phyloP scores from a whole-genome alignment of 2,888 invertebrate species.

The Philereme transversata region DNA sequence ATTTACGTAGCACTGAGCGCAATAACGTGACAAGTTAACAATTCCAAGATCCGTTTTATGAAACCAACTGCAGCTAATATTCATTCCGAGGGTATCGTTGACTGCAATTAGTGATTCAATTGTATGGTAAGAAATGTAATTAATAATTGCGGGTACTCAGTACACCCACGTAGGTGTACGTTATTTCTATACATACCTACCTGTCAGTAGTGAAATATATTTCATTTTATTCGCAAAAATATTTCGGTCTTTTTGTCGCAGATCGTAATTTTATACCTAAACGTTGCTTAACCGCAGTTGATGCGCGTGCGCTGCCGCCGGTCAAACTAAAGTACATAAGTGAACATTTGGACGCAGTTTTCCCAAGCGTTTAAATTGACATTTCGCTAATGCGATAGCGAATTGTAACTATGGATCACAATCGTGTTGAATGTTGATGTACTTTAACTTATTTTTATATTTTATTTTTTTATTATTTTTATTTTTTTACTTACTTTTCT shows the following conservation, averaged over 20 bases:
- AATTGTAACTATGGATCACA: constrained; percentile 14
- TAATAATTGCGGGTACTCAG: constrained; percentile 11
- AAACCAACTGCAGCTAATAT: constrained; percentile 11
- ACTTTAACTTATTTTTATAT: too few species aligned
- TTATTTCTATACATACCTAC: constrained; percentile 5
- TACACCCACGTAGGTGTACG: background rate
- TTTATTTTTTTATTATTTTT: too few species aligned
- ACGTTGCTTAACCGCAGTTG: constrained; percentile 10
- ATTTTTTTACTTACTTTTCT: too few species aligned
- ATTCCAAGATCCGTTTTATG: constrained; percentile 16
- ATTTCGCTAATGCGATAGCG: constrained; percentile 30
- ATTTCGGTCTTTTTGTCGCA: background rate
- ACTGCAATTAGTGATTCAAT: constrained; percentile 23
- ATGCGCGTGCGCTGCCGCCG: constrained; percentile 22
- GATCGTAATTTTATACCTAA: background rate
- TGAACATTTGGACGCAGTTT: constrained; percentile 19
- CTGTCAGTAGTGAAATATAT: background rate
- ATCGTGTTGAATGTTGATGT: too few species aligned
- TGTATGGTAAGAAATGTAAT: constrained; percentile 18
- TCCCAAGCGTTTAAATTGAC: constrained; percentile 28
- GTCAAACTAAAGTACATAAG: constrained; percentile 21
- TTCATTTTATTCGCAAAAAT: background rate
- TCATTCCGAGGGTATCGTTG: constrained; percentile 13
- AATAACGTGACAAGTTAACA: constrained; percentile 18
- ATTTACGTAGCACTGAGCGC: constrained; percentile 6